These are phyloP conservation scores for Rattus rattus DNA, from an alignment of 2,113 vertebrate species.

Conservation along the genomic window DNA sequence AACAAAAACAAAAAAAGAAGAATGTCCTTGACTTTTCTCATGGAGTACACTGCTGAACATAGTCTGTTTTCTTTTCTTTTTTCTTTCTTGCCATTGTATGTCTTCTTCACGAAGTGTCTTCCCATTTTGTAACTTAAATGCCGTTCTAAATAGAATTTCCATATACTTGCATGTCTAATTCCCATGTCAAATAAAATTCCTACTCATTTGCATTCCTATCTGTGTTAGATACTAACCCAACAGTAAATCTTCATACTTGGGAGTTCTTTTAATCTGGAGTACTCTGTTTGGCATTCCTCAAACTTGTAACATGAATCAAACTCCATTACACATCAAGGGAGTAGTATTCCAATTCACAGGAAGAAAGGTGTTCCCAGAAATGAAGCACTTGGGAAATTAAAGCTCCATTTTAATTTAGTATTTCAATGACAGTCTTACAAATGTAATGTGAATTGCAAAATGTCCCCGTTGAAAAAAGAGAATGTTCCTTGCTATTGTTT, in stretches of 20 bases:
- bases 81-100: not conserved
- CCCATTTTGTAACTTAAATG: not conserved
- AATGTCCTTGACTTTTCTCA: not conserved
- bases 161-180: not conserved
- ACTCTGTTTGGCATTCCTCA: not conserved
- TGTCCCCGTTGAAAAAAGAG: conserved; percentile 47
- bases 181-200: not conserved
- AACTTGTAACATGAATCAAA: conserved; percentile 44
- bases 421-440: conserved; percentile 55
- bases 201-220: not conserved
- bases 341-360: not conserved
- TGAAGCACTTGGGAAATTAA: conserved; percentile 76
- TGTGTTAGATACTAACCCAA: not conserved
- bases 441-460: conserved; percentile 70
- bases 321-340: not conserved
- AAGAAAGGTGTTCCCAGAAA: conserved; percentile 58
- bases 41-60: not conserved
- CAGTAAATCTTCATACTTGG: not conserved
- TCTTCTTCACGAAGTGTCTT: not conserved
- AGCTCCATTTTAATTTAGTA: conserved; percentile 69
- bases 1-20: not conserved
- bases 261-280: not conserved
- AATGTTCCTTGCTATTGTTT: conserved; percentile 65
- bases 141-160: not conserved
- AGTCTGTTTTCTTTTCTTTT: not conserved